Percentiles rank a stretch among this genome's conserved stretches.
Conservation (phyloP, 2,797 vertebrate genomes). For the Cuculus canorus region DNA sequence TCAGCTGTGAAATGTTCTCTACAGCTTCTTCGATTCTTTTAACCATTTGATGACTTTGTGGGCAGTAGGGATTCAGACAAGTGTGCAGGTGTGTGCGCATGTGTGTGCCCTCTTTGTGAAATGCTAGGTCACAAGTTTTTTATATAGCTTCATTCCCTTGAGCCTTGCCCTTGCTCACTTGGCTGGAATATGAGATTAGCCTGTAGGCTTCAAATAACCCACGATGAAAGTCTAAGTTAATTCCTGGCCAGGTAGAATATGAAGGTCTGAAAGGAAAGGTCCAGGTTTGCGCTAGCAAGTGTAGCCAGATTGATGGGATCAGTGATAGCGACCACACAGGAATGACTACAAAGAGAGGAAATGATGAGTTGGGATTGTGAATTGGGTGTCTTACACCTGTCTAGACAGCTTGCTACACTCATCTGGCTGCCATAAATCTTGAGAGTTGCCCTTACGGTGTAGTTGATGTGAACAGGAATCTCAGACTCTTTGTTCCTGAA, state of each 20-base stretch:
- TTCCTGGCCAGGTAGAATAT: background rate
- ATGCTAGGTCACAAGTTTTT: background rate
- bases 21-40: background rate
- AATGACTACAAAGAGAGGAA: background rate
- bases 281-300: background rate
- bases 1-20: background rate
- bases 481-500: background rate
- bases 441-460: background rate
- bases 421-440: background rate
- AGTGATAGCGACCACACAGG: background rate
- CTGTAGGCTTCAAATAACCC: background rate
- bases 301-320: background rate
- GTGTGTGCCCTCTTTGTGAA: background rate
- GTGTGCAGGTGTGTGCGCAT: background rate
- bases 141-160: background rate
- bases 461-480: background rate
- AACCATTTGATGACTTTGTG: background rate
- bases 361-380: background rate
- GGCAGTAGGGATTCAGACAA: background rate
- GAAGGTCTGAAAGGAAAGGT: background rate
- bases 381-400: background rate
- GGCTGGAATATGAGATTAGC: background rate
- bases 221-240: background rate
- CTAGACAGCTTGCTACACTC: background rate
- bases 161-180: background rate